These are phyloP conservation scores for Pelvicachromis taeniatus DNA, from an alignment of 2,113 vertebrate species.

Conservation along the genomic window DNA sequence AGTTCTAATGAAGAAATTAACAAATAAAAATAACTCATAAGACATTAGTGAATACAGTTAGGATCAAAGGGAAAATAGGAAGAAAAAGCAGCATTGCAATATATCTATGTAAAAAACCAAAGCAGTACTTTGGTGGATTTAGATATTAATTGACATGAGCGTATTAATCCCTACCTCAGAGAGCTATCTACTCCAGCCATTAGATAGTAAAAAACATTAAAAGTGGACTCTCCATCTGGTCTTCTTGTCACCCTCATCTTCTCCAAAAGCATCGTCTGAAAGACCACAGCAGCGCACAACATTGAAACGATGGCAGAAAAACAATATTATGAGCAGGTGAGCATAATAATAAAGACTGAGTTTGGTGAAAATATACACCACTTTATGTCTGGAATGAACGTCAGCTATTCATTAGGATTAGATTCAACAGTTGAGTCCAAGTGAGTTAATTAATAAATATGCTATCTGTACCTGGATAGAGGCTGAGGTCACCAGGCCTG, in stretches of 20 bases:
- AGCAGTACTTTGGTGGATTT: background rate
- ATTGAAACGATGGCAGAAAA: background rate
- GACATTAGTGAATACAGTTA: background rate
- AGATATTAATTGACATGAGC: background rate
- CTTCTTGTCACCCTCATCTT: conserved; percentile 84
- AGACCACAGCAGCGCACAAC: background rate
- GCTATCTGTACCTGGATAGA: conserved; percentile 84
- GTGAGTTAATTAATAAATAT: background rate
- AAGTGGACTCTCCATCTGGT: conserved; percentile 83
- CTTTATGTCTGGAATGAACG: background rate
- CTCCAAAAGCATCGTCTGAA: conserved; percentile 92
- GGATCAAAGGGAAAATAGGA: background rate
- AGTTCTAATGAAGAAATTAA: conserved; percentile 74
- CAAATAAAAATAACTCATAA: background rate
- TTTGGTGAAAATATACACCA: background rate
- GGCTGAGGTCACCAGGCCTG: conserved; percentile 92
- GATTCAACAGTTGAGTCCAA: background rate
- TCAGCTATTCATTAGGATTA: background rate
- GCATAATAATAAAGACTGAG: background rate
- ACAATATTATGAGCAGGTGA: background rate
- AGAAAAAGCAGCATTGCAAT: background rate
- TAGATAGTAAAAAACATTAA: conserved; percentile 95
- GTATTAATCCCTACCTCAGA: conserved; percentile 76
- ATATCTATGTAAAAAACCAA: background rate
- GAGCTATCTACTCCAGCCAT: conserved; percentile 86